Evolutionary conservation across 2,888 invertebrate species (phyloP).

Genomic region (Adela reaumurella): DNA sequence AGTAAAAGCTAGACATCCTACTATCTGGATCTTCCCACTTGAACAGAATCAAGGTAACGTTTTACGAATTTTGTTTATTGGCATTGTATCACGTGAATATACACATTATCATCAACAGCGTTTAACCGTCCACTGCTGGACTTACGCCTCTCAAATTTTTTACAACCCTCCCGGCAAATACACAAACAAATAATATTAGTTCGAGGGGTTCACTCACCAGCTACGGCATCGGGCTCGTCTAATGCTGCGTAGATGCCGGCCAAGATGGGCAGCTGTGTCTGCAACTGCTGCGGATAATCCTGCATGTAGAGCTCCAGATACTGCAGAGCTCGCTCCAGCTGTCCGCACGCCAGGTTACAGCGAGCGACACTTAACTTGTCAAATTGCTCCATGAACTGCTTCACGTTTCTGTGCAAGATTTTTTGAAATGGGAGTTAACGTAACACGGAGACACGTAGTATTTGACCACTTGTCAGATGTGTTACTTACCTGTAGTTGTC

Average conservation of each 20-base stretch:
- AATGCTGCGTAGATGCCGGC: conserved; percentile 82
- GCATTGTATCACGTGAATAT: no score
- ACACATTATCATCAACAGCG: no score
- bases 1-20: no score
- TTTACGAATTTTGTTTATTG: no score
- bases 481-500: conserved; percentile 41
- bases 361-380: conserved; percentile 66
- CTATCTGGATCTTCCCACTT: no score
- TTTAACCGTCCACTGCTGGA: no score
- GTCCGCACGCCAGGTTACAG: conserved; percentile 71
- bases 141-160: no score
- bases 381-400: conserved; percentile 45
- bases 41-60: no score
- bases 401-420: background rate
- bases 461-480: background rate
- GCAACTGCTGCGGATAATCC: conserved; percentile 47
- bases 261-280: conserved; percentile 61
- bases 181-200: no score
- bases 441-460: no score
- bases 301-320: conserved; percentile 72
- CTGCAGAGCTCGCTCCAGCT: conserved; percentile 70
- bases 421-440: no score
- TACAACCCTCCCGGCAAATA: no score
- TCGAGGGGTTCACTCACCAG: conserved; percentile 64
- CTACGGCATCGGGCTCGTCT: conserved; percentile 88